Evolutionary conservation across 2,888 invertebrate genomes (phyloP), one percentile per base, ranked within the genome.

Genomic region (Lasioglossum figueresi): DNA sequence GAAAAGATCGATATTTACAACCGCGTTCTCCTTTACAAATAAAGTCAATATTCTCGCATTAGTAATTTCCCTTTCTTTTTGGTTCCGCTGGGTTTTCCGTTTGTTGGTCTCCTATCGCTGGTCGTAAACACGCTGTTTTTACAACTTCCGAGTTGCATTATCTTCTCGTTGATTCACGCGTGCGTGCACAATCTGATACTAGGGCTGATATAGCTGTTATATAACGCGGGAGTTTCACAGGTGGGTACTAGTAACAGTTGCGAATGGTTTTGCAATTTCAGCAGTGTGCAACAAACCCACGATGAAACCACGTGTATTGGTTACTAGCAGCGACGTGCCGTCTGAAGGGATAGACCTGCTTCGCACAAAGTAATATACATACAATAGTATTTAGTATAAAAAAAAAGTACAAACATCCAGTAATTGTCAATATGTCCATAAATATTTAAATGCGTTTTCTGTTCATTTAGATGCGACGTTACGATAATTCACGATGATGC

Each of bases 271-370:
- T 72, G 16, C 4, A 23, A 27, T 14, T 34, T 19, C 1, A 40
- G 16, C 43, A 40, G 8, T 6, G 31, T 34, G 16, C 10, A 0
- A 14, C 0, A 14, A 40, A 48, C 88, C 79, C n/a, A 95, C 95
- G 95, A 93, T 91, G 80, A 95, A 93, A 63, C 95, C 95, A 37
- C 95, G 95, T 91, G 95, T 96, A 74, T 93, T 96, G 40, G 93
- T 96, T 31, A 95, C 95, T 2, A 95, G 95, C 79, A 93, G 93
- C n/a, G 94, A 95, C 40, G 93, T 95, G 12, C 96, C 96, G 0
- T 83, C 94, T 82, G 88, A 93, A 34, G 96, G 95, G 2, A 87
- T 96, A 76, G 94, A 96, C 72, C 91, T 96, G 75, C 92, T 96
- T 12, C 91, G 91, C 52, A 88, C 94, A 74, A 95, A 94, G 96